A percentile compares a stretch with the other conserved stretches of the same genome.
These are phyloP conservation scores for Varanus komodoensis DNA, from an alignment of 2,113 vertebrate species.

Conservation along the genomic window DNA sequence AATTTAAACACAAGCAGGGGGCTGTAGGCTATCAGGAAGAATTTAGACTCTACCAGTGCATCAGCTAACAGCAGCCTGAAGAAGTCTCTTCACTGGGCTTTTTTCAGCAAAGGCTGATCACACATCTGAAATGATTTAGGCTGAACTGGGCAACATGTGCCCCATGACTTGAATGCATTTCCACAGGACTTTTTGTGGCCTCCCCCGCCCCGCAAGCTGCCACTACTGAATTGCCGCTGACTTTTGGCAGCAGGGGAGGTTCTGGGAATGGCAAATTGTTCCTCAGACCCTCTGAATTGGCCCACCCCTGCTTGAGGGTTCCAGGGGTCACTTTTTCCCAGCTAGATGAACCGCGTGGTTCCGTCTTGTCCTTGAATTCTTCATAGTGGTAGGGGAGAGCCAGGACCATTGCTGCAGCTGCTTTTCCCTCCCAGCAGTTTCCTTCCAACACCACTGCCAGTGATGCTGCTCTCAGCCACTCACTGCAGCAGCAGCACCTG, in stretches of 20 bases:
- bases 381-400: neutral
- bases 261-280: too few relatives aligned
- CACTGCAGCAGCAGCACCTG: neutral
- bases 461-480: neutral
- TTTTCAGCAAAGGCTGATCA: neutral
- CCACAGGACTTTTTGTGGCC: too few relatives aligned
- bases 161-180: too few relatives aligned
- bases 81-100: neutral
- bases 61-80: neutral
- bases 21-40: neutral
- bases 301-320: too few relatives aligned
- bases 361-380: neutral
- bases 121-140: neutral
- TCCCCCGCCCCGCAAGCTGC: too few relatives aligned
- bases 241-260: too few relatives aligned
- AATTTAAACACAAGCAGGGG: neutral
- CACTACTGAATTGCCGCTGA: too few relatives aligned
- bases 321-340: too few relatives aligned
- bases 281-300: too few relatives aligned
- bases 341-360: neutral
- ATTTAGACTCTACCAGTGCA: neutral
- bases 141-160: too few relatives aligned
- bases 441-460: neutral
- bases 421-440: neutral
- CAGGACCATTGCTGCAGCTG: neutral